Conservation (phyloP, 2,113 vertebrate species). For the Phyllostomus discolor region DNA sequence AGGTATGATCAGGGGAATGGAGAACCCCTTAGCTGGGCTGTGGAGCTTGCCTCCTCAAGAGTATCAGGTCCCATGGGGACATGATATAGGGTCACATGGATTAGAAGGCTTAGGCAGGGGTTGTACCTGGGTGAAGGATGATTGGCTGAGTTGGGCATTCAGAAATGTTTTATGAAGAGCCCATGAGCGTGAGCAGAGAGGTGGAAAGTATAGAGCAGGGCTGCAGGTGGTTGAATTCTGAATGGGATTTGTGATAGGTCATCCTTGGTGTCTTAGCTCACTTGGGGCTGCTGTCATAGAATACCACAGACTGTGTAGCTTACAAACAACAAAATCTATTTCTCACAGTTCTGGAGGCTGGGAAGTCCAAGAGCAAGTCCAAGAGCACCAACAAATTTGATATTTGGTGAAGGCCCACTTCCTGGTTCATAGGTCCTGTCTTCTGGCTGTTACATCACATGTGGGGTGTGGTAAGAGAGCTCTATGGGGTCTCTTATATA, state of each 20-base stretch:
- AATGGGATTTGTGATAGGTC: not conserved
- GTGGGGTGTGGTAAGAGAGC: not conserved
- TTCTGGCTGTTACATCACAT: not conserved
- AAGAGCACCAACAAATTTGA: not conserved
- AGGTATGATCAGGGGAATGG: not conserved
- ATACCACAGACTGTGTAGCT: not conserved
- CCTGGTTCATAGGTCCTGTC: not conserved
- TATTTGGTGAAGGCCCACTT: not conserved
- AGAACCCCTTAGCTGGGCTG: accelerated
- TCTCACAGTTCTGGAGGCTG: not conserved
- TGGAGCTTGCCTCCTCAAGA: not conserved
- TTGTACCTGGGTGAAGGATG: not conserved
- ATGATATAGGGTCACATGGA: not conserved
- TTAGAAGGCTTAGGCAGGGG: not conserved
- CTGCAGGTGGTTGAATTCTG: not conserved
- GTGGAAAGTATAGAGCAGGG: too few species aligned
- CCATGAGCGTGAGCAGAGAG: not conserved
- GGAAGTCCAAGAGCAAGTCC: not conserved
- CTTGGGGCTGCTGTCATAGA: not conserved
- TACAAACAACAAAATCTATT: not conserved
- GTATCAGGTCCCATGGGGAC: not conserved
- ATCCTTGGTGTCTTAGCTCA: not conserved
- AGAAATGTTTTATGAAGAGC: not conserved
- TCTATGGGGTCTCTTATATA: not conserved
- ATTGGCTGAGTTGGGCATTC: not conserved